Conservation (phyloP, 2,888 invertebrate species). For the Coelopa pilipes region DNA sequence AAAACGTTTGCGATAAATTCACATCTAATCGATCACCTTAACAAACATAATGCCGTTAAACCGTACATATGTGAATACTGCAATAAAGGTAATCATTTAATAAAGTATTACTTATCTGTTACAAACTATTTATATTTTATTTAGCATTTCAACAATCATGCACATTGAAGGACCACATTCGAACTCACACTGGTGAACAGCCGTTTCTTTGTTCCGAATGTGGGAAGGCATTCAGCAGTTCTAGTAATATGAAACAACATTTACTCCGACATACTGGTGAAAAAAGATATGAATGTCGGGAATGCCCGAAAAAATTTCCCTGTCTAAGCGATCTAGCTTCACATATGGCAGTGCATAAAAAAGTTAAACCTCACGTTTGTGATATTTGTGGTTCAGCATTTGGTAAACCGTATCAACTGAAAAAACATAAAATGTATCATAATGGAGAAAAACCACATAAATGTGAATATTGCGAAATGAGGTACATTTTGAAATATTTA, state of each 20-base stretch:
- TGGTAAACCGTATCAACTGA: conserved; percentile 70
- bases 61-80: conserved; percentile 45
- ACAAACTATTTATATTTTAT: no score
- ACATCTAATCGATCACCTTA: conserved; percentile 65
- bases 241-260: conserved; percentile 71
- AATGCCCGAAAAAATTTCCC: conserved; percentile 71
- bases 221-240: conserved; percentile 70
- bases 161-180: conserved; percentile 70
- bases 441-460: conserved; percentile 68
- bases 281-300: conserved; percentile 69
- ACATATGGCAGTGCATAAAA: conserved; percentile 68
- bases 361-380: conserved; percentile 73
- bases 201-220: conserved; percentile 71
- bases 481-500: conserved; percentile 35
- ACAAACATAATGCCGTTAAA: conserved; percentile 42
- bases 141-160: conserved; percentile 70
- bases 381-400: conserved; percentile 72
- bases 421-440: conserved; percentile 75
- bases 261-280: conserved; percentile 69
- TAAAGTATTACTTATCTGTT: background rate
- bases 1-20: conserved; percentile 71
- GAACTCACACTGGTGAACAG: conserved; percentile 70
- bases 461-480: conserved; percentile 54
- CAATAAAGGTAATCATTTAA: conserved; percentile 42
- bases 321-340: conserved; percentile 70